Conservation (phyloP, 2,797 vertebrate genomes). For the Glyptemys insculpta region DNA sequence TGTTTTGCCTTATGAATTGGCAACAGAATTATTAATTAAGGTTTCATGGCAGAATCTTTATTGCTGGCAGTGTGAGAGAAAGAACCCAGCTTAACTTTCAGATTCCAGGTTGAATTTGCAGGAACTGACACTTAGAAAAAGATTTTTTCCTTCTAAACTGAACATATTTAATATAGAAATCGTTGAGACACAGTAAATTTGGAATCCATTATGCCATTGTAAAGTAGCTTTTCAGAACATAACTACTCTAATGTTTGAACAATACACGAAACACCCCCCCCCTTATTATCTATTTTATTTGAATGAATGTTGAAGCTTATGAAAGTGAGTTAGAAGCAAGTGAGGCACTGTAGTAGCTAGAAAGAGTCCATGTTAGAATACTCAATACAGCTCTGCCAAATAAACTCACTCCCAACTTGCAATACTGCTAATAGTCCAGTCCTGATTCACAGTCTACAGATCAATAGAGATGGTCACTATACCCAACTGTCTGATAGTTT, state of each 20-base stretch:
- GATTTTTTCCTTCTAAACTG: neutral
- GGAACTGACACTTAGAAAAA: conserved; percentile 26
- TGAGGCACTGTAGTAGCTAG: neutral
- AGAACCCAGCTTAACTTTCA: neutral
- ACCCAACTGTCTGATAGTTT: accelerated
- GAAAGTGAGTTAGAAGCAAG: neutral
- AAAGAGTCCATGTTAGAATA: neutral
- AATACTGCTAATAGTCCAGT: neutral
- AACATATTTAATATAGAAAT: neutral
- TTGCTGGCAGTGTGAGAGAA: accelerated
- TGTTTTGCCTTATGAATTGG: conserved; percentile 18
- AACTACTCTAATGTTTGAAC: neutral
- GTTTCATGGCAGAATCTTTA: conserved; percentile 1
- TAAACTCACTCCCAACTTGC: neutral
- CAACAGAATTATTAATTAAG: conserved; percentile 22
- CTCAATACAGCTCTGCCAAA: neutral
- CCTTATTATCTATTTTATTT: neutral
- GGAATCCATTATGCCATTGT: neutral
- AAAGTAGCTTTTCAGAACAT: neutral
- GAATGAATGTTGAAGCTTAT: neutral
- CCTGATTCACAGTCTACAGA: neutral
- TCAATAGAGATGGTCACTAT: neutral
- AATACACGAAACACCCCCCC: neutral
- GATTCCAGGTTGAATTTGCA: neutral
- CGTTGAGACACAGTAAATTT: neutral